Evolutionary conservation across 1,140 invertebrate species (phyloP).

Genomic region (Plectrocnemia conspersa): DNA sequence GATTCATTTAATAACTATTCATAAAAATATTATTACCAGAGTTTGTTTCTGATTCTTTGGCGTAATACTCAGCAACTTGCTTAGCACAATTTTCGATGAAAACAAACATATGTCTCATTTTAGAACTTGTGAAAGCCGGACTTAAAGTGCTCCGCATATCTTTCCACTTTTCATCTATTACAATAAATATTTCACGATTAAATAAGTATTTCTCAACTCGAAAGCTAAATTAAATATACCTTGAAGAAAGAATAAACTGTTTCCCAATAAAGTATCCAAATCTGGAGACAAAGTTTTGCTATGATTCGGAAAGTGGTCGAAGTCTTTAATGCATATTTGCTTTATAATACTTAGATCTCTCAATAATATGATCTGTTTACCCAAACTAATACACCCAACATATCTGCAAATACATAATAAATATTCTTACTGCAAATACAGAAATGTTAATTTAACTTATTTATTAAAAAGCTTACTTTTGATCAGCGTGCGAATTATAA

Average conservation of each 20-base stretch:
- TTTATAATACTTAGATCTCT: slow-evolving; percentile 40
- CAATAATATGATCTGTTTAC: slow-evolving; percentile 28
- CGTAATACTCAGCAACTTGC: not conserved
- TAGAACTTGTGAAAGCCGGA: slow-evolving; percentile 49
- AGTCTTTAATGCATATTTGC: slow-evolving; percentile 39
- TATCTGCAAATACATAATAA: slow-evolving; percentile 19
- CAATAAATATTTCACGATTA: not conserved
- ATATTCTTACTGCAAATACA: too few relatives aligned
- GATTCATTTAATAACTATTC: too few relatives aligned
- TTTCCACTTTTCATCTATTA: slow-evolving; percentile 1
- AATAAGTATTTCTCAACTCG: too few relatives aligned
- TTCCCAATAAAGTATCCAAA: slow-evolving; percentile 37
- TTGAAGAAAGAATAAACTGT: slow-evolving; percentile 16
- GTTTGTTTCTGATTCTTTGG: too few relatives aligned
- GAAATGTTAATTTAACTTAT: too few relatives aligned
- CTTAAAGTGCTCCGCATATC: slow-evolving; percentile 38
- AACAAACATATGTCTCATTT: slow-evolving; percentile 49
- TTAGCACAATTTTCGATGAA: slow-evolving; percentile 42
- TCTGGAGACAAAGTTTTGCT: slow-evolving; percentile 14
- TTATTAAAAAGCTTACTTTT: too few relatives aligned
- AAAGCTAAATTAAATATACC: slow-evolving; percentile 20
- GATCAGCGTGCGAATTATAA: too few relatives aligned
- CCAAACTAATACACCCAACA: slow-evolving; percentile 20
- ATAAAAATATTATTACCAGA: too few relatives aligned
- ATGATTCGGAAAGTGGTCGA: slow-evolving; percentile 39